Evolutionary conservation across 2,113 vertebrate genomes (phyloP).

Genomic region (Xiphophorus hellerii): DNA sequence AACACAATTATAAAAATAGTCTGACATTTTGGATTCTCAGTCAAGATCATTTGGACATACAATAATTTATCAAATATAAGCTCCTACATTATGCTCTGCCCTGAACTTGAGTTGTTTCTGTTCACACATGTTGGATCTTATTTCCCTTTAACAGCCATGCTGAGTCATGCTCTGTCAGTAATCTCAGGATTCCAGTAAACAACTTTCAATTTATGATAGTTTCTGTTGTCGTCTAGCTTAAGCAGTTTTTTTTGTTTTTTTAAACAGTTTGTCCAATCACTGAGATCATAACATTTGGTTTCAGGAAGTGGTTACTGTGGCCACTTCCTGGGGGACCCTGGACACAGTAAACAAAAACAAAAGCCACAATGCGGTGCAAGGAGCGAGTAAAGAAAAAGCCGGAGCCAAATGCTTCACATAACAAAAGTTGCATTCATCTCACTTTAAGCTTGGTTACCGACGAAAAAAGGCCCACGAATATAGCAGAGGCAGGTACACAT

Average conservation of each 20-base stretch:
- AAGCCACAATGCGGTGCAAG: neutral
- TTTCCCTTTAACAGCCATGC: neutral
- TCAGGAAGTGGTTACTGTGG: conserved; percentile 4
- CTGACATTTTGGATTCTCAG: neutral
- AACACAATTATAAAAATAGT: neutral
- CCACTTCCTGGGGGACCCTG: neutral
- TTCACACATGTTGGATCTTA: neutral
- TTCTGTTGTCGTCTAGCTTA: neutral
- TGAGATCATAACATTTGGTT: conserved; percentile 20
- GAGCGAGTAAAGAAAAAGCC: neutral
- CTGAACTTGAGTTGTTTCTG: neutral
- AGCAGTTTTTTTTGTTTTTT: neutral
- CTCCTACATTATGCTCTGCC: neutral
- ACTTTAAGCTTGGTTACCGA: neutral
- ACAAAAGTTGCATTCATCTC: neutral
- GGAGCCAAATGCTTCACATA: neutral
- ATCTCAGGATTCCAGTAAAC: neutral
- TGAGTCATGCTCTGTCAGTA: neutral
- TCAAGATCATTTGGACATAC: neutral
- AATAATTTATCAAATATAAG: too few species aligned
- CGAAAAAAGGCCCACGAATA: neutral
- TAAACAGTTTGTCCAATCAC: neutral
- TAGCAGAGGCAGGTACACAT: neutral
- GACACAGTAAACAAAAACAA: conserved; percentile 21
- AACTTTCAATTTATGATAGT: too few species aligned